These are phyloP conservation scores for Anoplius nigerrimus DNA, from an alignment of 2,888 invertebrate genomes.

Conservation along the genomic window DNA sequence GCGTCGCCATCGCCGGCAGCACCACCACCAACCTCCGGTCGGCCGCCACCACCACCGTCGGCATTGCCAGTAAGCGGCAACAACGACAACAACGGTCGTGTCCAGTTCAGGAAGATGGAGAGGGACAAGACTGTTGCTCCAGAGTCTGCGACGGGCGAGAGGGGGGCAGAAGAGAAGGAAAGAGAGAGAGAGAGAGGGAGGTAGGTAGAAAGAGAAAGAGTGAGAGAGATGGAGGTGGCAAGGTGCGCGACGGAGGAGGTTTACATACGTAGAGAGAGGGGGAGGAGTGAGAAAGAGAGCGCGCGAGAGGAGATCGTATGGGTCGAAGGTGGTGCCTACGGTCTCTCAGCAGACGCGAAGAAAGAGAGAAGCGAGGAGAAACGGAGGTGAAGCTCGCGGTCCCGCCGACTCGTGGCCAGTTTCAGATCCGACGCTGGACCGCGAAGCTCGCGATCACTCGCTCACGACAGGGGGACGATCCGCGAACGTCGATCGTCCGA, in stretches of 20 bases:
- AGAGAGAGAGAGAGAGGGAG: neutral
- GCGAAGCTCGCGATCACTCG: constrained; percentile 61
- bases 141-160: constrained; percentile 23
- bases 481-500: constrained; percentile 39
- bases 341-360: neutral
- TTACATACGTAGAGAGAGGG: constrained; percentile 1
- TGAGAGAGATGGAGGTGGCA: neutral
- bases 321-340: neutral
- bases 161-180: neutral
- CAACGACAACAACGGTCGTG: constrained; percentile 23
- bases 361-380: constrained; percentile 40
- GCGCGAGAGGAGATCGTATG: neutral
- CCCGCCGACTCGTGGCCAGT: constrained; percentile 61
- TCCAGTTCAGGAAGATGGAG: constrained; percentile 22
- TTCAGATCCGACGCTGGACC: constrained; percentile 69
- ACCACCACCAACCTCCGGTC: constrained; percentile 34
- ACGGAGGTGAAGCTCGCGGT: constrained; percentile 45
- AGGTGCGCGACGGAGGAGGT: neutral
- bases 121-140: constrained; percentile 23
- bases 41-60: constrained; percentile 28
- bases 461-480: constrained; percentile 15
- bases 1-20: constrained; percentile 26
- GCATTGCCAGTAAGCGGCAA: constrained; percentile 8
- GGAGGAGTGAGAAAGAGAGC: constrained; percentile 4
- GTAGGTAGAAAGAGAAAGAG: neutral